Conservation (phyloP, 2,888 invertebrate genomes). For the Phalangium opilio region DNA sequence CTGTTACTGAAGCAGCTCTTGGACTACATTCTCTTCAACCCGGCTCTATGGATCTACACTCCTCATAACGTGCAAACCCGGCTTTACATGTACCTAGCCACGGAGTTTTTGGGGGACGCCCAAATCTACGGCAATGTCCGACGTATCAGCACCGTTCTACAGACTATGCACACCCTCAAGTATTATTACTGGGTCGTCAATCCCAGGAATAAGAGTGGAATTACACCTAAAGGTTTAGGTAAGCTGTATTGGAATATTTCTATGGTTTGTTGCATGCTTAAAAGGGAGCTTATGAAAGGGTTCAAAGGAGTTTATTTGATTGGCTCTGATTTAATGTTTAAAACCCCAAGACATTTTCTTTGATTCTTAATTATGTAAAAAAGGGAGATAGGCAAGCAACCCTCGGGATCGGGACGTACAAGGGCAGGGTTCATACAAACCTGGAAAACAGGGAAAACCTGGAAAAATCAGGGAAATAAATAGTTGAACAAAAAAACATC, state of each 20-base stretch:
- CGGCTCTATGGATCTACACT: conserved; percentile 96
- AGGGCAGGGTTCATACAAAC: too few species aligned
- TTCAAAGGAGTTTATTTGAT: too few species aligned
- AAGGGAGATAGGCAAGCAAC: too few species aligned
- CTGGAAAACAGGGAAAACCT: too few species aligned
- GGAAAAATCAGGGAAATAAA: too few species aligned
- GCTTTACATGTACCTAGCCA: conserved; percentile 92
- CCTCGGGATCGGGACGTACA: too few species aligned
- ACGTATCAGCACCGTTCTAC: conserved; percentile 88
- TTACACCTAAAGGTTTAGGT: conserved; percentile 89
- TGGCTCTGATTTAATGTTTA: too few species aligned
- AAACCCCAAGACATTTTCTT: too few species aligned
- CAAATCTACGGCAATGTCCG: conserved; percentile 87
- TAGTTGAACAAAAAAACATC: too few species aligned
- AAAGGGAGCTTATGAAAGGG: too few species aligned
- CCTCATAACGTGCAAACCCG: conserved; percentile 48
- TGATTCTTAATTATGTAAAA: too few species aligned
- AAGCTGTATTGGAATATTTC: conserved; percentile 29
- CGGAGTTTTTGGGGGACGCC: conserved; percentile 95
- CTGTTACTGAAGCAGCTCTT: conserved; percentile 64
- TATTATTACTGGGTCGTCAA: conserved; percentile 99
- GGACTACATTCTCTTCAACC: conserved; percentile 98
- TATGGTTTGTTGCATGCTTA: too few species aligned
- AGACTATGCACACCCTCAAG: conserved; percentile 96
- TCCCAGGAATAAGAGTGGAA: conserved; percentile 85